phyloP scores from a whole-genome alignment of 2,888 invertebrate species.

The Melolontha melolontha region DNA sequence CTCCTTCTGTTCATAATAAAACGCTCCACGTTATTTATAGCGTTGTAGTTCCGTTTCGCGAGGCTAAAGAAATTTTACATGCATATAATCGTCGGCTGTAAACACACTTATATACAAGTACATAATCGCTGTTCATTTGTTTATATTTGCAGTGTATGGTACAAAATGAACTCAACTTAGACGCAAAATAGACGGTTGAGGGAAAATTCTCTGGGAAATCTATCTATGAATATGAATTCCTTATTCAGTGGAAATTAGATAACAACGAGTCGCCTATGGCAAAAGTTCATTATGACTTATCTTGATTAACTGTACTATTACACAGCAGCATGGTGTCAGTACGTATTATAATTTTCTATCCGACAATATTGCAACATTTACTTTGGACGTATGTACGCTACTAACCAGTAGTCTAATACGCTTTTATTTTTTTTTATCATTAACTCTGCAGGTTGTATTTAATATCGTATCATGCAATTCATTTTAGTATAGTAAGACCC shows the following conservation, averaged over 20 bases:
- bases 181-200: constrained; percentile 33
- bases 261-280: constrained; percentile 12
- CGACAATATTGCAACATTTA: constrained; percentile 31
- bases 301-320: constrained; percentile 19
- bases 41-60: constrained; percentile 41
- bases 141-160: constrained; percentile 22
- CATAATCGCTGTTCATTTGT: constrained; percentile 39
- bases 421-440: constrained; percentile 22
- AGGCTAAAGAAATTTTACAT: constrained; percentile 38
- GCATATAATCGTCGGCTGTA: constrained; percentile 36
- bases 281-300: constrained; percentile 32
- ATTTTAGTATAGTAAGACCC: not conserved
- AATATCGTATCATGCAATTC: constrained; percentile 1
- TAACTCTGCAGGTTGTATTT: constrained; percentile 2
- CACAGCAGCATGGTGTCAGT: constrained; percentile 3
- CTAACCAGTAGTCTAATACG: constrained; percentile 28
- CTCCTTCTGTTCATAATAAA: constrained; percentile 27
- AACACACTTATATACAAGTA: constrained; percentile 34
- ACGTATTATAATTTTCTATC: constrained; percentile 23
- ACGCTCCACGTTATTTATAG: constrained; percentile 39
- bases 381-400: constrained; percentile 11
- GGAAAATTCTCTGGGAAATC: constrained; percentile 36
- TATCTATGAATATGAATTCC: constrained; percentile 15
- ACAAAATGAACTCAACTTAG: constrained; percentile 10
- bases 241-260: constrained; percentile 29